These are phyloP conservation scores for Ridgeia piscesae DNA, from an alignment of 1,140 invertebrate species.

Conservation along the genomic window DNA sequence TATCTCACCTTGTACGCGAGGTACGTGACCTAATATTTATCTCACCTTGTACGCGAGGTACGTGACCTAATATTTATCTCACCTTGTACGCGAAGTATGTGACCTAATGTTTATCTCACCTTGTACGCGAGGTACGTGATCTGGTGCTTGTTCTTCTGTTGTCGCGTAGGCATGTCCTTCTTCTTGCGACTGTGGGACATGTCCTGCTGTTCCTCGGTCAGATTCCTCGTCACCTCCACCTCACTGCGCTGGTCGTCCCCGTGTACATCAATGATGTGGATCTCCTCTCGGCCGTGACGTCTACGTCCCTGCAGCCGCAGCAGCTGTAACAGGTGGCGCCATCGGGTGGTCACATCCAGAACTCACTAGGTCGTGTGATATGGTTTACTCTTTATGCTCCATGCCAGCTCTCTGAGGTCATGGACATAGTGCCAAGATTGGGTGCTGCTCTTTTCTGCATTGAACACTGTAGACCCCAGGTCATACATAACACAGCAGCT, in stretches of 20 bases:
- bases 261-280: slow-evolving; percentile 78
- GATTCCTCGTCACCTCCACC: slow-evolving; percentile 74
- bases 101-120: slow-evolving; percentile 51
- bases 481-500: no score
- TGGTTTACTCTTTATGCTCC: no score
- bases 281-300: slow-evolving; percentile 60
- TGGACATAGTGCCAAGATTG: no score
- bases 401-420: no score
- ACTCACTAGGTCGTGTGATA: background rate
- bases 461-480: no score
- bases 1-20: no score
- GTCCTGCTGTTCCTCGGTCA: slow-evolving; percentile 73
- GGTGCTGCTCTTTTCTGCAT: no score
- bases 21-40: no score
- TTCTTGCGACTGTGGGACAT: slow-evolving; percentile 61
- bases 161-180: slow-evolving; percentile 67
- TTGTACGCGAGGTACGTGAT: slow-evolving; percentile 93
- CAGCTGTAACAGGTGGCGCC: slow-evolving; percentile 45
- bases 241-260: slow-evolving; percentile 79
- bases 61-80: no score
- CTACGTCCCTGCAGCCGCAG: slow-evolving; percentile 58
- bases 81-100: no score
- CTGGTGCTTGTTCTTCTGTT: slow-evolving; percentile 85
- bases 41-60: no score
- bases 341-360: background rate